Percentiles rank a stretch among this genome's conserved stretches.
These are phyloP conservation scores for Melikaiella ostensackeni DNA, from an alignment of 2,888 invertebrate species.

Conservation along the genomic window DNA sequence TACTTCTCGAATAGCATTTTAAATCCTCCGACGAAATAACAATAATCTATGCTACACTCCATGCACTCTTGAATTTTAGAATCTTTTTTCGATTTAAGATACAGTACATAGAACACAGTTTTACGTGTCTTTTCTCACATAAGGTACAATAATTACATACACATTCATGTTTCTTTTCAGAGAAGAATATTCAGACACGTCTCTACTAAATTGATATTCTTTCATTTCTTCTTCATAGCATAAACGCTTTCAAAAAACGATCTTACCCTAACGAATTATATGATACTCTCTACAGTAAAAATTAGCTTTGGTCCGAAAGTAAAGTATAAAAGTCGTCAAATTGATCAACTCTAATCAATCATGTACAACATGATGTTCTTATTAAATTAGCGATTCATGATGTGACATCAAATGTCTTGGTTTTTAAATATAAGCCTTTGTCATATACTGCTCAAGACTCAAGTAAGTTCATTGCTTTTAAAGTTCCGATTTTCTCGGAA, in stretches of 20 bases:
- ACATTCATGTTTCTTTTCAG: slow-evolving; percentile 24
- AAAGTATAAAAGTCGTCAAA: slow-evolving; percentile 35
- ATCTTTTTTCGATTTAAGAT: neutral
- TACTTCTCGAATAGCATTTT: neutral
- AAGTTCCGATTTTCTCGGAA: neutral
- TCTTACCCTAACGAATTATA: slow-evolving; percentile 25
- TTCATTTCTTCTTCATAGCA: slow-evolving; percentile 7
- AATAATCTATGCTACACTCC: slow-evolving; percentile 6
- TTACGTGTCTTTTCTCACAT: slow-evolving; percentile 28
- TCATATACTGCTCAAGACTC: slow-evolving; percentile 31
- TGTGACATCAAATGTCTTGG: neutral
- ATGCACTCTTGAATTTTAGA: neutral
- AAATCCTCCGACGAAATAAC: neutral
- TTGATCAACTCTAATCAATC: slow-evolving; percentile 1
- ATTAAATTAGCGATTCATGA: slow-evolving; percentile 16
- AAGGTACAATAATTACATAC: slow-evolving; percentile 32
- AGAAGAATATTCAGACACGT: slow-evolving; percentile 15
- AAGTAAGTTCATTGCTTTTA: slow-evolving; percentile 1
- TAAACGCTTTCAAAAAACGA: slow-evolving; percentile 13
- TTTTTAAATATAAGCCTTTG: slow-evolving; percentile 19
- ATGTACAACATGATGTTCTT: slow-evolving; percentile 23
- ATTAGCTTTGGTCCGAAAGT: slow-evolving; percentile 39
- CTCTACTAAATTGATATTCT: slow-evolving; percentile 3
- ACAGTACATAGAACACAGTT: slow-evolving; percentile 26
- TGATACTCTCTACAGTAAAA: slow-evolving; percentile 34